These are phyloP conservation scores for Lepisosteus oculatus DNA, from an alignment of 2,113 vertebrate genomes.

Conservation along the genomic window DNA sequence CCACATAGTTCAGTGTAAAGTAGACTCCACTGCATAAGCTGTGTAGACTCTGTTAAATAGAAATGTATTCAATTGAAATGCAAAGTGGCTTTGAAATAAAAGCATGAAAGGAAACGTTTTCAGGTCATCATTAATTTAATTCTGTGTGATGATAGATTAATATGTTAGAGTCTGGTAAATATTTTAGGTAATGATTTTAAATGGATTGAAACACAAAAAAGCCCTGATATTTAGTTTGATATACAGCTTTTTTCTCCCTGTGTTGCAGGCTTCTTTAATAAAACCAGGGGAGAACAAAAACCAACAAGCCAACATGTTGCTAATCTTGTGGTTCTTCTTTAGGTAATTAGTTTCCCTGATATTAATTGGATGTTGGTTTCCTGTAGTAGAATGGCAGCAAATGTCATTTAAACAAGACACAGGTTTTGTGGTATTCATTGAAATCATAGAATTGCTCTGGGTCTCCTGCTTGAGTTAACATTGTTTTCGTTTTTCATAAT, in stretches of 20 bases:
- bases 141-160: constrained; percentile 23
- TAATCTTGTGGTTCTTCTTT: too few species aligned
- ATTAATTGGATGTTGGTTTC: too few species aligned
- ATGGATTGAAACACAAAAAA: constrained; percentile 9
- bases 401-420: too few species aligned
- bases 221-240: constrained; percentile 4
- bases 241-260: constrained; percentile 1
- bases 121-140: constrained; percentile 29
- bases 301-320: too few species aligned
- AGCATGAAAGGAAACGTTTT: constrained; percentile 21
- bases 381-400: too few species aligned
- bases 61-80: constrained; percentile 23
- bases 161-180: constrained; percentile 13
- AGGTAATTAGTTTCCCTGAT: too few species aligned
- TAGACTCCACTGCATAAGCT: constrained; percentile 18
- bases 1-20: constrained; percentile 24
- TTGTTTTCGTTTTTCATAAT: too few species aligned
- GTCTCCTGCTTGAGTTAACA: too few species aligned
- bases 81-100: constrained; percentile 15
- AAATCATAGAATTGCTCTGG: too few species aligned
- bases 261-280: too few species aligned
- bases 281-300: too few species aligned
- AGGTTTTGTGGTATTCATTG: too few species aligned
- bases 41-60: constrained; percentile 4
- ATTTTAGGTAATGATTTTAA: constrained; percentile 23